Evolutionary conservation across 2,888 invertebrate genomes (phyloP), one percentile per base, ranked within the genome.

Genomic region (Acanthosepion lycidas): DNA sequence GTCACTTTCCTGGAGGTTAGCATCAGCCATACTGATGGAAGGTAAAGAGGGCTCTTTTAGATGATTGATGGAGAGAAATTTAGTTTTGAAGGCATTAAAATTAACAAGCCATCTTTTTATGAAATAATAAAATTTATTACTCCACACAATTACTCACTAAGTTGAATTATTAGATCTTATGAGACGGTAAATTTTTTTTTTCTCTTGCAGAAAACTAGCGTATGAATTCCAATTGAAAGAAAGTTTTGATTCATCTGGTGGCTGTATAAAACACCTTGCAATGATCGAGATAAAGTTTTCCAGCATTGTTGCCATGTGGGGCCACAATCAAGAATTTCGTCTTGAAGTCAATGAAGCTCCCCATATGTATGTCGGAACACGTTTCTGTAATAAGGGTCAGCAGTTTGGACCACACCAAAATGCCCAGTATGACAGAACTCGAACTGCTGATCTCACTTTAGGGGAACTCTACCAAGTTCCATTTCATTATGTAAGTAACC

Each of bases 401-500:
- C 49, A 93, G 28, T 78, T 78, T n/a, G 49, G 93, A 15, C 53
- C 93, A n/a, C n/a, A n/a, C 93, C 48, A 93, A 93, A 93, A 93
- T 53, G 49, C 53, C 20, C 48, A 93, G 42, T 93, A 93, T n/a
- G 93, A 93, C 49, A 51, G 93, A 53, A 51, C 48, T 0, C 93
- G 53, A n/a, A 49, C 48, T 6, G 48, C 93, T n/a, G 93, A 93
- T 28, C 93, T 93, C 26, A 93, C 93, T 20, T 93, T 28, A 53
- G 93, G 93, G 9, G 93, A 93, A 93, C 53, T 93, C 28, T 93
- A 93, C 49, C 93, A 49, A 53, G 53, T 93, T n/a, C 93, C 93
- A n/a, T 93, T 93, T 9, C 93, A 93, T 93, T 93, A 93, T 15
- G 93, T 93, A 53, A 93, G 93, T 93, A 53, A 93, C 51, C 49